Evolutionary conservation across 1,140 invertebrate species (phyloP).

Genomic region (Cyclargus thomasi): DNA sequence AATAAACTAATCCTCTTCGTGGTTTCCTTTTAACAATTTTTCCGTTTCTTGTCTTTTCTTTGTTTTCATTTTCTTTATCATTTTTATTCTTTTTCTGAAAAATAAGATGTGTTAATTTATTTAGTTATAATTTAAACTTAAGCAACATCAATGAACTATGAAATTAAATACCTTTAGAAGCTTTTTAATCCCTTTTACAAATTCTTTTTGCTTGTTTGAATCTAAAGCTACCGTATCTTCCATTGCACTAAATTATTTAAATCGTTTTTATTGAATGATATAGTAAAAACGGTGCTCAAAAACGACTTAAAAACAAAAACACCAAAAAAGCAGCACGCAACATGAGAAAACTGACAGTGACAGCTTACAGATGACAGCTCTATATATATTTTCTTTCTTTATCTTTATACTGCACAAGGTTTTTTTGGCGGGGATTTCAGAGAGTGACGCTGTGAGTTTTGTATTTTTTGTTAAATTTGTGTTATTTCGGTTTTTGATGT

Average conservation of each 20-base stretch:
- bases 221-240: conserved; percentile 70
- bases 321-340: too few species aligned
- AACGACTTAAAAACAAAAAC: too few species aligned
- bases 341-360: too few species aligned
- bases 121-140: background rate
- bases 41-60: conserved; percentile 20
- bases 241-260: conserved; percentile 34
- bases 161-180: conserved; percentile 49
- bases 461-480: too few species aligned
- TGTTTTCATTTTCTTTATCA: conserved; percentile 20
- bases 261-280: background rate
- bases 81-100: conserved; percentile 31
- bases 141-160: background rate
- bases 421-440: too few species aligned
- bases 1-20: conserved; percentile 82
- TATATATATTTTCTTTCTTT: too few species aligned
- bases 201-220: conserved; percentile 57
- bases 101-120: conserved; percentile 14
- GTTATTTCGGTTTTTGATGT: too few species aligned
- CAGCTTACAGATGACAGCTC: too few species aligned
- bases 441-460: too few species aligned
- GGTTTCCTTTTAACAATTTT: conserved; percentile 34
- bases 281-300: too few species aligned
- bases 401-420: too few species aligned
- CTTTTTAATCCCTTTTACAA: conserved; percentile 68